Conservation (phyloP, 2,797 vertebrate species). For the Mareca strepera region DNA sequence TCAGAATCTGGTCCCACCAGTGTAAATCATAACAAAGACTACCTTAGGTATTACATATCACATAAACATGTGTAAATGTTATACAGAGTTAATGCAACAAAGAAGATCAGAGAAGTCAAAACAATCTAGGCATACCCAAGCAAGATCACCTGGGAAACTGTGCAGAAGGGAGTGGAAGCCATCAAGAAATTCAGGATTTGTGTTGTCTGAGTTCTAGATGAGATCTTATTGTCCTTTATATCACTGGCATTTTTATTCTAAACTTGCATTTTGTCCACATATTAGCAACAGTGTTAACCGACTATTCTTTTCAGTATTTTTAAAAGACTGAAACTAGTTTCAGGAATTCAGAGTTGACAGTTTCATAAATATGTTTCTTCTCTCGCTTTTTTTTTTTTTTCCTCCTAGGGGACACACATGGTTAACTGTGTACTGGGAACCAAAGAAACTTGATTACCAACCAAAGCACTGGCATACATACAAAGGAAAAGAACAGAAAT, state of each 20-base stretch:
- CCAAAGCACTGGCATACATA: neutral
- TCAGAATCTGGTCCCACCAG: neutral
- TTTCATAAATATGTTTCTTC: neutral
- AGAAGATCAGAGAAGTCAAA: neutral
- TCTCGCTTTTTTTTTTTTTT: accelerated
- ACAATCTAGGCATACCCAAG: neutral
- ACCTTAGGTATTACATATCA: neutral
- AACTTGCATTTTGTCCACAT: neutral
- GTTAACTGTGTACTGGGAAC: neutral
- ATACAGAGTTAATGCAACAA: neutral
- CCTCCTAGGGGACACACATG: accelerated
- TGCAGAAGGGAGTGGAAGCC: neutral
- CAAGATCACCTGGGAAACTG: neutral
- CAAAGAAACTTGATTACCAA: neutral
- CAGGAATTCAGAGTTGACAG: neutral
- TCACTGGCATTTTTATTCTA: neutral
- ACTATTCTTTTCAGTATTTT: neutral
- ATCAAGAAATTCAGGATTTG: neutral
- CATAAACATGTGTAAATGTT: neutral
- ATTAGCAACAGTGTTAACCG: neutral
- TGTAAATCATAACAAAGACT: neutral
- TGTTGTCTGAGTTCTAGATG: neutral
- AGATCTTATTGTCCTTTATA: neutral
- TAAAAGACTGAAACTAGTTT: neutral
- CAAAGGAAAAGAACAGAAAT: neutral